Conservation (phyloP, 2,888 invertebrate species). For the Byasa hedistus region DNA sequence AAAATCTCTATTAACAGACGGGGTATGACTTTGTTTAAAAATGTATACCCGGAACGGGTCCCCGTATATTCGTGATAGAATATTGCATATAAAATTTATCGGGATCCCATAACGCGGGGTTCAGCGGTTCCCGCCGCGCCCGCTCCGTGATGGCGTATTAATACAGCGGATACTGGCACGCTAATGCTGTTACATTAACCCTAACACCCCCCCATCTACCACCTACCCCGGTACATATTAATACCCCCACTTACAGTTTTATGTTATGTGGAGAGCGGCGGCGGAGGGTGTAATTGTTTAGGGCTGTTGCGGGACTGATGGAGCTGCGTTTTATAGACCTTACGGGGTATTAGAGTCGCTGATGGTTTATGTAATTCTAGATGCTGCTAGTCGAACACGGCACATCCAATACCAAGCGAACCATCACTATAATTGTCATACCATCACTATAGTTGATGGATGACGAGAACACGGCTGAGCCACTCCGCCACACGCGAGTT, state of each 20-base stretch:
- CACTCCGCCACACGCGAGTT: no score
- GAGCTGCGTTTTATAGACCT: neutral
- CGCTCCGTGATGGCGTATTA: conserved; percentile 74
- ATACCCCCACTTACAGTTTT: conserved; percentile 67
- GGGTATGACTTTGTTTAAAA: no score
- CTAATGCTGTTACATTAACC: conserved; percentile 60
- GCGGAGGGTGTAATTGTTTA: conserved; percentile 69
- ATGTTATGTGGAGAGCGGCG: conserved; percentile 57
- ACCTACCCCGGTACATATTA: conserved; percentile 44
- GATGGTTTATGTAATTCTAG: no score
- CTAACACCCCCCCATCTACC: no score
- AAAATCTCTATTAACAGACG: no score
- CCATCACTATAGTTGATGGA: no score
- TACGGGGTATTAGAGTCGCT: no score
- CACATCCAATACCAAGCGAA: no score
- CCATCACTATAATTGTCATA: no score
- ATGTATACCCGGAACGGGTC: no score
- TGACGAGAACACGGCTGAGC: no score
- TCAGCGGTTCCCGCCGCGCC: conserved; percentile 43
- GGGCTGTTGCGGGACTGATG: conserved; percentile 59
- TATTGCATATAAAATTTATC: conserved; percentile 46
- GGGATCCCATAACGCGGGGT: conserved; percentile 39
- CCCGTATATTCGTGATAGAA: conserved; percentile 24
- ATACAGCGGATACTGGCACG: conserved; percentile 46
- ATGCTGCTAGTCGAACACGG: no score